Conservation (phyloP, 2,113 vertebrate genomes). For the Ptilorrhoa leucosticta region DNA sequence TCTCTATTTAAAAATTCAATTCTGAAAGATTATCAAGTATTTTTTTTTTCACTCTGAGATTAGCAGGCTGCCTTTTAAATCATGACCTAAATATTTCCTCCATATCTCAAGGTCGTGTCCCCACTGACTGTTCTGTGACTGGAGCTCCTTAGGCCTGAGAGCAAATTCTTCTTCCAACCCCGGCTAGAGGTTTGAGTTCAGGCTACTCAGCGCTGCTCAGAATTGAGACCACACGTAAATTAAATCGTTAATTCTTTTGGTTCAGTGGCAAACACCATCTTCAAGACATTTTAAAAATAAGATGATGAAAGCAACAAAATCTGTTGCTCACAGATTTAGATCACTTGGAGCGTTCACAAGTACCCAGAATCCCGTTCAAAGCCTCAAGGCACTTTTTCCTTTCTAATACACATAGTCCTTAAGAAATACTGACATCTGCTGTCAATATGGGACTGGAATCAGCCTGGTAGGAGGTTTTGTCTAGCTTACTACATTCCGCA, state of each 20-base stretch:
- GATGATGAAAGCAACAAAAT: constrained; percentile 35
- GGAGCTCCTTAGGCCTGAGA: background rate
- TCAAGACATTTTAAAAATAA: constrained; percentile 52
- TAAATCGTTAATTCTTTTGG: background rate
- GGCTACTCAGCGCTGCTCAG: background rate
- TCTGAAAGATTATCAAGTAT: background rate
- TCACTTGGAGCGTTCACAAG: constrained; percentile 2
- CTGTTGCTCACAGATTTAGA: constrained; percentile 52
- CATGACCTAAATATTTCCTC: background rate
- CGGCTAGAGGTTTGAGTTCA: background rate
- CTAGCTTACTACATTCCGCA: background rate
- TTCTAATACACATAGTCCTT: background rate
- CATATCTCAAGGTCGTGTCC: background rate
- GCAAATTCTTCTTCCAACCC: background rate
- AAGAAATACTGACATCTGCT: constrained; percentile 54
- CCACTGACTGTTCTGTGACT: background rate
- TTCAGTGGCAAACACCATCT: background rate
- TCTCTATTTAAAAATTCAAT: background rate
- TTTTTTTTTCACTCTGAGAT: background rate
- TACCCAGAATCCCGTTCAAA: constrained; percentile 13
- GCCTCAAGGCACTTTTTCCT: background rate
- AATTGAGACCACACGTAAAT: background rate
- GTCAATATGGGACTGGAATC: background rate
- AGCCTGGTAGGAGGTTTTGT: background rate
- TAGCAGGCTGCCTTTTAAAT: background rate